These are phyloP conservation scores for Poeciliopsis gracilis DNA, from an alignment of 2,797 vertebrate genomes.

Conservation along the genomic window DNA sequence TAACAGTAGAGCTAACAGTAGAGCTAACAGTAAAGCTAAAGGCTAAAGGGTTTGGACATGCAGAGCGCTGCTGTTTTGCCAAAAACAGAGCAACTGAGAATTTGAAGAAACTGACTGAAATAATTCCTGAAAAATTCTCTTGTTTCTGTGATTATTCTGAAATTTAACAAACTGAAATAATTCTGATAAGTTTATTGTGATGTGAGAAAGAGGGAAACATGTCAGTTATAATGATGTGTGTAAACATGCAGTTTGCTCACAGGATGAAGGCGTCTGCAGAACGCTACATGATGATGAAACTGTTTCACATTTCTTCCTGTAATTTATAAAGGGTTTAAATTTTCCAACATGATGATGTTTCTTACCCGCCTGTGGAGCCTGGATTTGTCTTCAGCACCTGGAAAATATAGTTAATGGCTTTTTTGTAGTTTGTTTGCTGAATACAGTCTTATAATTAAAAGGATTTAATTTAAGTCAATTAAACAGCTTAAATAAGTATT, in stretches of 20 bases:
- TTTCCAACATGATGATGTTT: background rate
- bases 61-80: background rate
- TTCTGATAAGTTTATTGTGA: background rate
- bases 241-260: background rate
- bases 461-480: background rate
- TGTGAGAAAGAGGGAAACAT: background rate
- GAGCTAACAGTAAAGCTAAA: background rate
- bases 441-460: background rate
- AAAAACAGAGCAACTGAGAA: background rate
- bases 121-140: background rate
- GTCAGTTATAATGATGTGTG: background rate
- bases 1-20: background rate
- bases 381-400: slow-evolving; percentile 65
- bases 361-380: slow-evolving; percentile 65
- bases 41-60: background rate
- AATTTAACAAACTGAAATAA: background rate
- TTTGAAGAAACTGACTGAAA: background rate
- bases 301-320: background rate
- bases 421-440: background rate
- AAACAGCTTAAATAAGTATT: background rate
- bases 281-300: background rate
- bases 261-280: background rate
- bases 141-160: background rate
- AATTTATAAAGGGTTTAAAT: background rate
- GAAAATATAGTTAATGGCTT: background rate